Evolutionary conservation across 2,113 vertebrate species (phyloP), one percentile per base, ranked within the genome.

Genomic region (Leucosticte australis): DNA sequence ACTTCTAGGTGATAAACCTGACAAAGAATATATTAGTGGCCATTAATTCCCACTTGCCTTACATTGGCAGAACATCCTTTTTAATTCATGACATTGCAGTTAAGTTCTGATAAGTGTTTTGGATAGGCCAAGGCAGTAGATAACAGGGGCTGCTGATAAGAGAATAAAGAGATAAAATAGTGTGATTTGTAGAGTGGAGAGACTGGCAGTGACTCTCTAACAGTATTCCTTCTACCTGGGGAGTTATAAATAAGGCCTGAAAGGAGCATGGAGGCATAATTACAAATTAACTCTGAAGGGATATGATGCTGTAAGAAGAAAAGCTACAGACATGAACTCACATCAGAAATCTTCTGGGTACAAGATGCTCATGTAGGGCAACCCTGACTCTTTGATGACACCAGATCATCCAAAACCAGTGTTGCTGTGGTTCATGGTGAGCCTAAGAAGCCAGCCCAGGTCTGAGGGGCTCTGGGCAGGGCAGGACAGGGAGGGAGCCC

Each of bases 21-120:
- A 95, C 81, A 94, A 87, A 87, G 84, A 89, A 83, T 85, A 11
- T 59, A 88, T 90, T 77, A 86, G 64, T 70, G 41, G 73, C 52
- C 93, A 92, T 93, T 89, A 96, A 95, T 92, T 94, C 64, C 82
- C 71, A 67, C 81, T 74, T 77, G 37, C 79, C 90, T 88, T 77
- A 70, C 64, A 74, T 1, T 78, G 76, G 85, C 85, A 93, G 88
- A 95, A 93, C 64, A 90, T 42, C 52, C 64, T 75, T 95, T 94
- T 81, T 88, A 94, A 89, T 90, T 94, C 90, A 83, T 26, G 60
- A 77, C 60, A 77, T 0, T 67, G 79, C 71, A 74, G 85, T 69
- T 63, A 47, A 89, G 14, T 81, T 90, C 82, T 88, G 78, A 30
- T 79, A 76, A 93, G 85, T 83, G 83, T 80, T 92, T 93, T 56